Conservation (phyloP, 2,797 vertebrate species). For the Ataeniobius toweri region DNA sequence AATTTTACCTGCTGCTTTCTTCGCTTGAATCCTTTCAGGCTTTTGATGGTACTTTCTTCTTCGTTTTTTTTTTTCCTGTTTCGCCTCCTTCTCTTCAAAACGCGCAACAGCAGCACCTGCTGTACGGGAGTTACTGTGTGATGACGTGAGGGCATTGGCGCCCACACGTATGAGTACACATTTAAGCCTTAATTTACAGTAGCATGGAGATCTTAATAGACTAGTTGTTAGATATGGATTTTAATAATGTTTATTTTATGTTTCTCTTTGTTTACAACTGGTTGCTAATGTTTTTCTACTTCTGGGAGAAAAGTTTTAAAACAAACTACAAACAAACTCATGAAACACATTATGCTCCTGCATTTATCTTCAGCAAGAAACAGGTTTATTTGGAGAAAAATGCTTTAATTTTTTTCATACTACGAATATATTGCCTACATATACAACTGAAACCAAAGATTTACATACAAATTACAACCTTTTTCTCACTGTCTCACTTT, state of each 20-base stretch:
- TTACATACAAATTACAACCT: no score
- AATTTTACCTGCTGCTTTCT: background rate
- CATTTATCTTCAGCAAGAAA: background rate
- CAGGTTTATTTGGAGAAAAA: background rate
- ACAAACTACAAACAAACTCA: background rate
- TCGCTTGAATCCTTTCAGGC: background rate
- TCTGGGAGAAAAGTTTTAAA: background rate
- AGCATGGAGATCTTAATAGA: background rate
- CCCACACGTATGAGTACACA: background rate
- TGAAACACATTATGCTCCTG: background rate
- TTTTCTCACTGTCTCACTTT: background rate
- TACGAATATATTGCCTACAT: background rate
- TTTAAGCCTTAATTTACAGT: background rate
- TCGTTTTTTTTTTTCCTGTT: background rate
- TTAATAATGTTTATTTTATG: background rate
- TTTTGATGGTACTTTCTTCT: constrained; percentile 1
- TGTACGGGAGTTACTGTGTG: background rate
- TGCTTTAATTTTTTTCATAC: background rate
- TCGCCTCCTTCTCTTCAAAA: background rate
- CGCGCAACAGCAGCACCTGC: background rate
- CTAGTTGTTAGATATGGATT: background rate
- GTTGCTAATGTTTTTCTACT: background rate
- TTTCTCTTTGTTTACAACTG: no score
- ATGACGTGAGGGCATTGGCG: background rate
- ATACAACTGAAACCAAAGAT: background rate